Evolutionary conservation across 2,113 vertebrate species (phyloP).

Genomic region (Malurus cyaneus): DNA sequence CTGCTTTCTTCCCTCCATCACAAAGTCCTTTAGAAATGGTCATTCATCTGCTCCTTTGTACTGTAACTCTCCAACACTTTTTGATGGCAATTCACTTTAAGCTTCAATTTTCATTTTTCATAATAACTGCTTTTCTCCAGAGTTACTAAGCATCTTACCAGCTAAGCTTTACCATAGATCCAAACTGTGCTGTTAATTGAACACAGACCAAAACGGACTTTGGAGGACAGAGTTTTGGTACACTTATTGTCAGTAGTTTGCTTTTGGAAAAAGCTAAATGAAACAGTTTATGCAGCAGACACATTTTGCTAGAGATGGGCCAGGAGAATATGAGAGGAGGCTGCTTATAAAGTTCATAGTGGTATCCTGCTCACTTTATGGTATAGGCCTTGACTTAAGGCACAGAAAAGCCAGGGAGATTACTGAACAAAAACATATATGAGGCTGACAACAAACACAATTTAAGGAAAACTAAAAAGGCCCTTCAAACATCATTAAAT

Average conservation of each 20-base stretch:
- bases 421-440: not conserved
- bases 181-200: not conserved
- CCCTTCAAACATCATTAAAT: not conserved
- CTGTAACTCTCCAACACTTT: not conserved
- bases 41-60: slow-evolving; percentile 3
- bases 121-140: not conserved
- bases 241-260: not conserved
- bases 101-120: not conserved
- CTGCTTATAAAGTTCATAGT: not conserved
- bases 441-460: not conserved
- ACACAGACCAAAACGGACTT: not conserved
- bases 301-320: not conserved
- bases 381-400: rapidly evolving
- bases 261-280: not conserved
- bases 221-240: not conserved
- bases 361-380: not conserved
- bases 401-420: not conserved
- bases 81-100: not conserved
- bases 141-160: not conserved
- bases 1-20: not conserved
- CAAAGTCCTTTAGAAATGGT: not conserved
- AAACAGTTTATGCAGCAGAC: not conserved
- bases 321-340: not conserved
- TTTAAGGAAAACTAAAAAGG: not conserved
- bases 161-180: not conserved